These are phyloP conservation scores for Calliopum simillimum DNA, from an alignment of 2,888 invertebrate species.

Conservation along the genomic window DNA sequence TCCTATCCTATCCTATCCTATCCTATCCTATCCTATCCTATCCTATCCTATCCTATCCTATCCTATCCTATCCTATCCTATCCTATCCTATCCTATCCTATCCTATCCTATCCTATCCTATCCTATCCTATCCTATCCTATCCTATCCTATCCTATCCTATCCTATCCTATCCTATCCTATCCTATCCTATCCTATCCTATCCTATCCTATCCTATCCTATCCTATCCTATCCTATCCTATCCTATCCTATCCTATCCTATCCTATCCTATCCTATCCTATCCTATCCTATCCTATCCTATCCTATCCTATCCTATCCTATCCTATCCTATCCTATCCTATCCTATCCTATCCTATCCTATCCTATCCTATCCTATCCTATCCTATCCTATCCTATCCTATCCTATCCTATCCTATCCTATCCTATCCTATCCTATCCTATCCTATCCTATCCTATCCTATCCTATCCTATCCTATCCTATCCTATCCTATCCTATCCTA, in stretches of 20 bases:
- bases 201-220: slow-evolving; percentile 28
- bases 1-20: slow-evolving; percentile 31
- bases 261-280: slow-evolving; percentile 27
- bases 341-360: slow-evolving; percentile 33
- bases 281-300: slow-evolving; percentile 29
- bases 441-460: slow-evolving; percentile 32
- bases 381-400: slow-evolving; percentile 31
- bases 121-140: slow-evolving; percentile 27
- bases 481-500: slow-evolving; percentile 33
- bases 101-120: slow-evolving; percentile 24
- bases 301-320: slow-evolving; percentile 31
- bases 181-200: slow-evolving; percentile 32
- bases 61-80: slow-evolving; percentile 27
- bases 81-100: slow-evolving; percentile 27
- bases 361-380: slow-evolving; percentile 32
- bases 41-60: slow-evolving; percentile 29
- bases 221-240: slow-evolving; percentile 31
- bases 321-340: slow-evolving; percentile 32
- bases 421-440: slow-evolving; percentile 33
- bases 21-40: slow-evolving; percentile 30
- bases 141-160: slow-evolving; percentile 31
- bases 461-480: slow-evolving; percentile 33
- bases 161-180: slow-evolving; percentile 31
- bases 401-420: slow-evolving; percentile 33
- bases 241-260: slow-evolving; percentile 30